These are phyloP conservation scores for Gambusia yucatana DNA, from an alignment of 2,797 vertebrate species.

Conservation along the genomic window DNA sequence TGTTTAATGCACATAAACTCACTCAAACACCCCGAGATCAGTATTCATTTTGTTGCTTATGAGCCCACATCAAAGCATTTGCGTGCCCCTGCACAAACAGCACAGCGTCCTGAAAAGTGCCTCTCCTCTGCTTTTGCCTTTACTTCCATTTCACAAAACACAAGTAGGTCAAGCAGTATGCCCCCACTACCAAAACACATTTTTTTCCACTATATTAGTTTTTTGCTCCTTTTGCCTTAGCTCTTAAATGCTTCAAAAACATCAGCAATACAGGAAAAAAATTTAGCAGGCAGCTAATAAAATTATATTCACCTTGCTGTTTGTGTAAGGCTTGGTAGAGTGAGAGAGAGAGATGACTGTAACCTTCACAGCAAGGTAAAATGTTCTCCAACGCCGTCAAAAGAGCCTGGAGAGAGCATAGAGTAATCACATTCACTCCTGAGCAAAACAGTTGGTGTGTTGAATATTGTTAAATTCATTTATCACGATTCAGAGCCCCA, in stretches of 20 bases:
- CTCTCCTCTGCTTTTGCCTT: constrained; percentile 19
- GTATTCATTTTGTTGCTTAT: constrained; percentile 51
- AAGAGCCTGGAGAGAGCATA: constrained; percentile 28
- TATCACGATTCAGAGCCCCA: constrained; percentile 66
- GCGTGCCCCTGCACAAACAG: constrained; percentile 36
- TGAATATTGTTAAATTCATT: constrained; percentile 65
- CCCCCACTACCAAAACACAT: constrained; percentile 28
- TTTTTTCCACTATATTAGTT: background rate
- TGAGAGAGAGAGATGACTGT: constrained; percentile 32
- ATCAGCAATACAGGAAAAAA: constrained; percentile 14
- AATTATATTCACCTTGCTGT: constrained; percentile 33
- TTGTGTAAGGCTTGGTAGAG: constrained; percentile 45
- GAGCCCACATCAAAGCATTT: constrained; percentile 58
- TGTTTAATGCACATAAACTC: constrained; percentile 35
- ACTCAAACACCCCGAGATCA: constrained; percentile 39
- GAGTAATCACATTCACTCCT: constrained; percentile 59
- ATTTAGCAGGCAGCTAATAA: constrained; percentile 33
- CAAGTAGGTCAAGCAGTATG: constrained; percentile 48
- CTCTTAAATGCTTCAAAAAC: constrained; percentile 39
- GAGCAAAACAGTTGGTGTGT: constrained; percentile 47
- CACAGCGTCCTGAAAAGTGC: constrained; percentile 37
- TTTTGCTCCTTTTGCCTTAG: constrained; percentile 17
- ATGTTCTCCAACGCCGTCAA: constrained; percentile 41
- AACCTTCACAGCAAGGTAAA: constrained; percentile 55
- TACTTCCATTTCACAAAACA: constrained; percentile 37